These are phyloP conservation scores for Burhinus oedicnemus DNA, from an alignment of 2,113 vertebrate species.

Conservation along the genomic window DNA sequence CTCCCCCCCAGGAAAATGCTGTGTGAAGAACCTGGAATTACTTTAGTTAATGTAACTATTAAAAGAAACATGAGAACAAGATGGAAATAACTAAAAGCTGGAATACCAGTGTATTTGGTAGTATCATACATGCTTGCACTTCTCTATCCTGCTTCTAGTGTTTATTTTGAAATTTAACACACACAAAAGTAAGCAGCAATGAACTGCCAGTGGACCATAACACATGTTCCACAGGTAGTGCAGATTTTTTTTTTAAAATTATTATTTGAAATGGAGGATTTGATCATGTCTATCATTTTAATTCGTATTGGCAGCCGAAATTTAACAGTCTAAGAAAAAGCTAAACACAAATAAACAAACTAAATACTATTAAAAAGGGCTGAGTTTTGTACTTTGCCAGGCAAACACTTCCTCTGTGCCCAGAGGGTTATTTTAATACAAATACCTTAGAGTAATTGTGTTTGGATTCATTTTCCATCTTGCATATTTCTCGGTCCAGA, in stretches of 20 bases:
- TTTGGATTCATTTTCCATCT: constrained; percentile 71
- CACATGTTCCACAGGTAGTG: neutral
- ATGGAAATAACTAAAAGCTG: neutral
- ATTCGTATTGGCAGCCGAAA: neutral
- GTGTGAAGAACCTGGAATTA: neutral
- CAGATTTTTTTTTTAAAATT: neutral
- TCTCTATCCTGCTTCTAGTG: neutral
- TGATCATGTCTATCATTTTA: neutral
- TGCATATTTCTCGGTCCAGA: constrained; percentile 81
- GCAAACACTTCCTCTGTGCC: neutral
- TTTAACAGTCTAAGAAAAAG: neutral
- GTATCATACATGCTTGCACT: neutral
- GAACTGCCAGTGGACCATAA: neutral
- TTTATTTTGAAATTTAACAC: neutral
- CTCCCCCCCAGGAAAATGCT: neutral
- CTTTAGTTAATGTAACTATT: neutral
- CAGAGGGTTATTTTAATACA: neutral
- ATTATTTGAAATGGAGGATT: neutral
- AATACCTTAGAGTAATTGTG: constrained; percentile 82
- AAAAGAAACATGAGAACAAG: neutral
- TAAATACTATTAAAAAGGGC: neutral
- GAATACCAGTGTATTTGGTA: neutral
- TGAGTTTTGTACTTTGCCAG: neutral
- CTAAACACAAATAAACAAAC: neutral
- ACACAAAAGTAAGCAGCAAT: neutral